Evolutionary conservation across 2,113 vertebrate species (phyloP).

Genomic region (Xiphorhynchus elegans): DNA sequence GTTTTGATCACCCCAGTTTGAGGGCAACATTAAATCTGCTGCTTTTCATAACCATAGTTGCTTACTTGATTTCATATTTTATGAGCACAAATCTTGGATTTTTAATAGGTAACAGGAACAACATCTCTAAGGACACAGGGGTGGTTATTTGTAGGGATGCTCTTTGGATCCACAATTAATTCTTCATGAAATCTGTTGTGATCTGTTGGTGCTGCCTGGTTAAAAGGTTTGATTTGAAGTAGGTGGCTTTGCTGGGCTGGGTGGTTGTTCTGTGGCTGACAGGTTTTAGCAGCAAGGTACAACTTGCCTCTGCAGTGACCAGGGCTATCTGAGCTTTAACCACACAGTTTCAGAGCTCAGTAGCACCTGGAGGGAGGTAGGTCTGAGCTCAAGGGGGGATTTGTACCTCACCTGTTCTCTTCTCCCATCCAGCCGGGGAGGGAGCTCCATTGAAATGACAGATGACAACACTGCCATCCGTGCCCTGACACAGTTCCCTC

Average conservation of each 20-base stretch:
- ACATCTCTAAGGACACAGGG: not conserved
- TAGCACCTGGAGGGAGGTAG: not conserved
- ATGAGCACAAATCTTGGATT: not conserved
- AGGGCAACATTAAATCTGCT: not conserved
- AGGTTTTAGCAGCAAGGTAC: not conserved
- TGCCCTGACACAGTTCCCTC: constrained; percentile 86
- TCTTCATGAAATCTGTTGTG: not conserved
- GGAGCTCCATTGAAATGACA: constrained; percentile 76
- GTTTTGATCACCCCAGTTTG: not conserved
- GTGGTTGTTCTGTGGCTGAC: not conserved
- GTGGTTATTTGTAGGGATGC: not conserved
- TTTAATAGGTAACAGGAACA: not conserved
- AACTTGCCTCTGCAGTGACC: not conserved
- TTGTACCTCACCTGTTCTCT: not conserved
- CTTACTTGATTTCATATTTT: not conserved
- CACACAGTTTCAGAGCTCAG: not conserved
- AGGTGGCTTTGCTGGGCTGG: not conserved
- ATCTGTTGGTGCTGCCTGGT: not conserved
- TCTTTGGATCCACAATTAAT: not conserved
- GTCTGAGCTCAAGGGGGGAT: not conserved
- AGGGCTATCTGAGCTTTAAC: not conserved
- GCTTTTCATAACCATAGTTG: not conserved
- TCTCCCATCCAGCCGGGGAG: not conserved
- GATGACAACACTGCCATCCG: constrained; percentile 71
- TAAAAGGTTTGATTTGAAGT: not conserved